Evolutionary conservation across 2,888 invertebrate genomes (phyloP), one percentile per base, ranked within the genome.

Genomic region (Eilema griseolum): DNA sequence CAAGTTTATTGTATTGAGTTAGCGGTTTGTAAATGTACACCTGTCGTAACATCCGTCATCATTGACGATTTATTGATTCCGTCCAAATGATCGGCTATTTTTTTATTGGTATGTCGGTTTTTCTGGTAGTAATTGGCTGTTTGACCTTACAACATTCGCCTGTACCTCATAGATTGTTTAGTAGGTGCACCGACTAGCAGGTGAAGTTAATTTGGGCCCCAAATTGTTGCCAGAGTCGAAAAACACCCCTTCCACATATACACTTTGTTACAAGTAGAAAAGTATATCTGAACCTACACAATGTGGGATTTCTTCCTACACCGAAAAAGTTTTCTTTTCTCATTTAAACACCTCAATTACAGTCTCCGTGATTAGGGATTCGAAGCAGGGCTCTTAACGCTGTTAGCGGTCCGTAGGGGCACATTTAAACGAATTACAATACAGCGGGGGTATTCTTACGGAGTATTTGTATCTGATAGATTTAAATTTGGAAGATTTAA

Each of bases 391-490:
- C 57, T 65, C 60, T 69, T 69, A 72, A 72, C 66, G n/a, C 23
- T 52, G 66, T 69, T 69, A 69, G 52, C 56, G 59, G 52, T 59
- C 72, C 69, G 61, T 61, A 46, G 64, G 68, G 69, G 59, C 63
- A 60, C 66, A 69, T 69, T 69, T 69, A 66, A 69, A 63, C 72
- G 68, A 69, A 72, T 72, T 60, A 69, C 66, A 66, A 66, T 68
- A 66, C 65, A 66, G 61, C 66, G 46, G 24, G 67, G 71, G 52
- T 24, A 24, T 60, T 61, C 60, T 71, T 24, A 63, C 60, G 46
- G 66, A 33, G 46, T 67, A 66, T 69, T 72, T 62, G 68, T 61
- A 61, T 66, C 72, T 59, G 62, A 72, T 66, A 66, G 60, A 72
- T 66, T 66, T 69, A 69, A 62, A 69, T 66, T 72, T 33, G 46